Percentiles rank a stretch among this genome's conserved stretches.
Evolutionary conservation across 2,113 vertebrate species (phyloP).

Genomic region (Hemibagrus wyckioides): DNA sequence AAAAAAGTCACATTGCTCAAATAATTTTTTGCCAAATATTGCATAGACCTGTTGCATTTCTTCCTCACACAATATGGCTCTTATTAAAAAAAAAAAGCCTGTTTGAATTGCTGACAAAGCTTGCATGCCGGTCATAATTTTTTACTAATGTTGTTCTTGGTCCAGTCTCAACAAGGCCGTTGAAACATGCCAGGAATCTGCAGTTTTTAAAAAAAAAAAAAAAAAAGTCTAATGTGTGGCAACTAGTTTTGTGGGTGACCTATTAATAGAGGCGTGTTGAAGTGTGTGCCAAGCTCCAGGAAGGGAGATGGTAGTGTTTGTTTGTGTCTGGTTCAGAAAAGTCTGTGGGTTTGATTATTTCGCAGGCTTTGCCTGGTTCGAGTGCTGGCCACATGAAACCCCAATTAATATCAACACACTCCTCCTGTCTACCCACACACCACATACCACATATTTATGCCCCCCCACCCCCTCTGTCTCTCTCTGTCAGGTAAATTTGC

Average conservation of each 20-base stretch:
- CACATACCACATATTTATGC: constrained; percentile 36
- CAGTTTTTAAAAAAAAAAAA: constrained; percentile 58
- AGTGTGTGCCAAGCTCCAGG: constrained; percentile 58
- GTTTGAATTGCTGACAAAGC: constrained; percentile 46
- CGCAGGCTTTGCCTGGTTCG: constrained; percentile 37
- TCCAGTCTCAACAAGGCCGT: constrained; percentile 42
- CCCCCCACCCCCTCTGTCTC: constrained; percentile 27
- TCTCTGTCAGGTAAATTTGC: constrained; percentile 73
- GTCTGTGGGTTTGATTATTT: constrained; percentile 48
- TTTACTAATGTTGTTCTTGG: constrained; percentile 43
- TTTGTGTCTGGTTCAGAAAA: constrained; percentile 59
- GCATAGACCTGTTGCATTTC: constrained; percentile 2
- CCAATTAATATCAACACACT: constrained; percentile 49
- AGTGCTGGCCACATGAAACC: constrained; percentile 39
- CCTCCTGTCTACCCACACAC: constrained; percentile 22
- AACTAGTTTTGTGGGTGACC: constrained; percentile 61
- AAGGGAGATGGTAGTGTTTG: constrained; percentile 49
- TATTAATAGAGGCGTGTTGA: constrained; percentile 59
- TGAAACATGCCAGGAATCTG: constrained; percentile 65
- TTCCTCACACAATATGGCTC: constrained; percentile 3
- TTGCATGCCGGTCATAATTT: constrained; percentile 62
- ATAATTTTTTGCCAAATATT: not conserved
- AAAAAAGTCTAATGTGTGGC: constrained; percentile 62
- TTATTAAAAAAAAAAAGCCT: constrained; percentile 1
- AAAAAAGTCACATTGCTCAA: not conserved